Evolutionary conservation across 2,888 invertebrate species (phyloP), one percentile per base, ranked within the genome.

Genomic region (Nymphalis c-album): DNA sequence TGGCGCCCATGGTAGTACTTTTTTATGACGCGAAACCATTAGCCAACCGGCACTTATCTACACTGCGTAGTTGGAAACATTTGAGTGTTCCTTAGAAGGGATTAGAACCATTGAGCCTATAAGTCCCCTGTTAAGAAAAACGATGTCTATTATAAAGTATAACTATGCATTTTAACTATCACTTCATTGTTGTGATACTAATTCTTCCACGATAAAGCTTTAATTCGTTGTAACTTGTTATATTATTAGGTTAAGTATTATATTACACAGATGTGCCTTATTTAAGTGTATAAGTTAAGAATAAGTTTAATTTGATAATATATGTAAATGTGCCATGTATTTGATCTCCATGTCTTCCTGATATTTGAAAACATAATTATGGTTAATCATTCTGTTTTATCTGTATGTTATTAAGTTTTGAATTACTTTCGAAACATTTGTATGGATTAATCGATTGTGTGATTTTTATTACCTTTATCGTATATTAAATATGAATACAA

Each of bases 161-260:
- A 20, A 20, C 35, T 7, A 26, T 7, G 53, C 26, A 17, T 26
- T 51, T 20, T 17, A 53, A 31, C 26, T 55, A 55, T 61, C 58
- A 59, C 65, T 68, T 70, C 68, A 62, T 71, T 72, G 85, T 85
- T 91, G 91, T 91, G 91, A 91, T 91, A 91, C 84, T 80, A 81
- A 77, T 71, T 90, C 90, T 90, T 91, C 90, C 91, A 90, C 77
- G 80, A 86, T 76, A 86, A 91, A 92, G 91, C 91, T 92, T 92
- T 92, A 91, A 92, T 89, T 91, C 81, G 86, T 85, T 87, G 79
- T 90, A 88, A 86, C 81, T 84, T 86, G 84, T 85, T 71, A 73
- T 73, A 65, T 61, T 69, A 76, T 61, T 69, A 76, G 61, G 64
- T 76, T 73, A 75, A 68, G 73, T 72, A 72, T 72, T 71, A 70